A percentile compares a stretch with the other conserved stretches of the same genome.
Evolutionary conservation across 2,888 invertebrate genomes (phyloP).

Genomic region (Temnothorax ravouxi): DNA sequence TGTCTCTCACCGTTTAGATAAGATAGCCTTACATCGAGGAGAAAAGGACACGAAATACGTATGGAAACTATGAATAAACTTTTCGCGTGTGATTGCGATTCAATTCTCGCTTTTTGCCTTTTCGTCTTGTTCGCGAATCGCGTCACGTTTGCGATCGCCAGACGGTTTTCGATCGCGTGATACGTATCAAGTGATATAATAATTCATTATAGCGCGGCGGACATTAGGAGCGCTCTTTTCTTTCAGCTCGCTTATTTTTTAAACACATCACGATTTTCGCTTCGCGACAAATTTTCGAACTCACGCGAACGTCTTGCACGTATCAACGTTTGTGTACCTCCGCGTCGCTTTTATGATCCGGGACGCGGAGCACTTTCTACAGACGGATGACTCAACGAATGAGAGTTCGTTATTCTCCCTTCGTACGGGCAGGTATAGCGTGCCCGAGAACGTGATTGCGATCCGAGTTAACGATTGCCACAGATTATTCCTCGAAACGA

Average conservation of each 20-base stretch:
- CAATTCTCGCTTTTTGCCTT: neutral
- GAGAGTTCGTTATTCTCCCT: conserved; percentile 43
- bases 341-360: conserved; percentile 22
- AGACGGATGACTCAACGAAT: conserved; percentile 50
- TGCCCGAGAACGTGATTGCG: neutral
- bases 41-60: neutral
- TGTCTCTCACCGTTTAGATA: too few relatives aligned
- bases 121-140: neutral
- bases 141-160: neutral
- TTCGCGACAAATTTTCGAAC: conserved; percentile 2
- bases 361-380: conserved; percentile 59
- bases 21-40: neutral
- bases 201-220: neutral
- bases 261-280: too few relatives aligned
- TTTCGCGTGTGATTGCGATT: neutral
- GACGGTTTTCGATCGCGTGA: neutral
- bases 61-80: neutral
- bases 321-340: conserved; percentile 15
- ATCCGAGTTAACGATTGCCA: conserved; percentile 6
- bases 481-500: neutral
- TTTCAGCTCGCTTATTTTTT: neutral
- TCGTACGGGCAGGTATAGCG: neutral
- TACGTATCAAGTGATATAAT: neutral
- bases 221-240: neutral
- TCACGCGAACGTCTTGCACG: conserved; percentile 10